Conservation (phyloP, 2,888 invertebrate species). For the Steinernema hermaphroditum region DNA sequence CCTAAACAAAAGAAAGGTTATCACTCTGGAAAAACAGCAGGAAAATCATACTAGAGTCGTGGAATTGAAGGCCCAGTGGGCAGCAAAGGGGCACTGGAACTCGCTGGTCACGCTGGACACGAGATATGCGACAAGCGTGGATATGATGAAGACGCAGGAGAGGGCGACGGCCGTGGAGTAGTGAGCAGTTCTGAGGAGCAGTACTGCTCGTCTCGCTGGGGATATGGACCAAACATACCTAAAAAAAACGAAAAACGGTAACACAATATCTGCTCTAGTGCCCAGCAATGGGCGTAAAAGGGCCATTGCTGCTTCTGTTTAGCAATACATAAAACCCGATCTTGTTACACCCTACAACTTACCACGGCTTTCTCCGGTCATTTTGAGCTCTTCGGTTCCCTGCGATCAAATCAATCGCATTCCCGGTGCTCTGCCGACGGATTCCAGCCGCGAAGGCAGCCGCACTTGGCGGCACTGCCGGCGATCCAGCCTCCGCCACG, state of each 20-base stretch:
- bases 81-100: conserved; percentile 1
- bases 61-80: conserved; percentile 6
- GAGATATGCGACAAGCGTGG: conserved; percentile 5
- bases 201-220: background rate
- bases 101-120: conserved; percentile 5
- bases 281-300: too few species aligned
- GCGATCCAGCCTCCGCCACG: background rate
- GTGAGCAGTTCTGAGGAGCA: background rate
- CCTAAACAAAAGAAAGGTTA: background rate
- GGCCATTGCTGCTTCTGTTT: too few species aligned
- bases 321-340: too few species aligned
- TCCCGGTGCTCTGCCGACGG: conserved; percentile 10
- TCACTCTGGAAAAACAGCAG: background rate
- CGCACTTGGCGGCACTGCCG: background rate
- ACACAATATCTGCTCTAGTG: background rate
- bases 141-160: background rate
- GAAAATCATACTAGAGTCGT: background rate
- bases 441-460: background rate
- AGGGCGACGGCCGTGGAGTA: background rate
- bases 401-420: background rate
- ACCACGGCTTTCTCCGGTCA: background rate
- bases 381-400: background rate
- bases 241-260: background rate
- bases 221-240: conserved; percentile 1
- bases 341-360: too few species aligned